Conservation (phyloP, 2,113 vertebrate species). For the Cryptotis parvus region DNA sequence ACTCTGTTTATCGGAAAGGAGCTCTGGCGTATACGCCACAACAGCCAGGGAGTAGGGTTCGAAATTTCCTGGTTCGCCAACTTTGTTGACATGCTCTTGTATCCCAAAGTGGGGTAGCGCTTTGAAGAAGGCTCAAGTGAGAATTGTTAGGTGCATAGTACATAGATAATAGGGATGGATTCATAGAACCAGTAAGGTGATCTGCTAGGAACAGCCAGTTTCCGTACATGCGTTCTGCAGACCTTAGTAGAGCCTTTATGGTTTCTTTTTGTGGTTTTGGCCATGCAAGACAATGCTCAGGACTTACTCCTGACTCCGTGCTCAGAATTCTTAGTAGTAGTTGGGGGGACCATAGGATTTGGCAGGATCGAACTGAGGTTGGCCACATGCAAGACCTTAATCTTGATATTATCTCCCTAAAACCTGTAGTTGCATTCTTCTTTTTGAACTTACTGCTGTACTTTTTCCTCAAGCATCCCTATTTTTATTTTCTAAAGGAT, state of each 20-base stretch:
- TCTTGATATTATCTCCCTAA: too few relatives aligned
- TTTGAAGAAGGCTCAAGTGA: not conserved
- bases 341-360: too few relatives aligned
- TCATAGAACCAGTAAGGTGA: not conserved
- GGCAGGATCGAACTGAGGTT: too few relatives aligned
- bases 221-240: not conserved
- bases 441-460: too few relatives aligned
- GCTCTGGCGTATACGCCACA: not conserved
- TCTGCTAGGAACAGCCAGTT: not conserved
- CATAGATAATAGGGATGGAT: not conserved
- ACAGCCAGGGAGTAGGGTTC: not conserved
- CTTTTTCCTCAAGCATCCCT: too few relatives aligned
- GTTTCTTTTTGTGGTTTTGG: too few relatives aligned
- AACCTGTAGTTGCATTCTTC: too few relatives aligned
- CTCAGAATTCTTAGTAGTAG: too few relatives aligned
- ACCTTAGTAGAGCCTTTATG: not conserved
- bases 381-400: too few relatives aligned
- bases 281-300: too few relatives aligned
- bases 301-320: too few relatives aligned
- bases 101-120: not conserved
- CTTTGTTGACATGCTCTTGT: not conserved
- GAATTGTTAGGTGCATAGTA: conserved; percentile 22
- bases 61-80: not conserved
- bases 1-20: not conserved
- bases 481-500: too few relatives aligned